A percentile compares a stretch with the other conserved stretches of the same genome.
These are phyloP conservation scores for Amazona vittata DNA, from an alignment of 2,113 vertebrate species.

Conservation along the genomic window DNA sequence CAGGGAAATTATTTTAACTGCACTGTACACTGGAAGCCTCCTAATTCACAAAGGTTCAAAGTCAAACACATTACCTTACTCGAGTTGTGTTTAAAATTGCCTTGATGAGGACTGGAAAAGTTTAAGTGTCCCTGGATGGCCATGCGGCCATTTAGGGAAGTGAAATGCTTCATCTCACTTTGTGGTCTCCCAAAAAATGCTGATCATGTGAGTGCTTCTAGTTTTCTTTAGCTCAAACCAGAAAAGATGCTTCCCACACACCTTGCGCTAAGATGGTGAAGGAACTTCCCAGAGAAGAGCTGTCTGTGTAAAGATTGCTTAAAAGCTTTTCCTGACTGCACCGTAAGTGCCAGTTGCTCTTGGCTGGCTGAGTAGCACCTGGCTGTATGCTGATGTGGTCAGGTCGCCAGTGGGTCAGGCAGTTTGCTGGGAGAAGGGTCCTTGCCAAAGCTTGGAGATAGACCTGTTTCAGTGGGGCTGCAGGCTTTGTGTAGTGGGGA, in stretches of 20 bases:
- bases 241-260: background rate
- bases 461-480: background rate
- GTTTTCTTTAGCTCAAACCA: background rate
- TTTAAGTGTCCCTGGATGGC: background rate
- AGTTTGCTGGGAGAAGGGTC: background rate
- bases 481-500: background rate
- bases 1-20: background rate
- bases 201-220: background rate
- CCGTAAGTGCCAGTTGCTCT: background rate
- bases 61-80: background rate
- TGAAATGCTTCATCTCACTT: background rate
- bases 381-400: background rate
- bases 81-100: background rate
- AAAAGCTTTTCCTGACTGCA: background rate
- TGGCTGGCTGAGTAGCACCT: background rate
- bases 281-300: background rate
- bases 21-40: accelerated
- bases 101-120: background rate
- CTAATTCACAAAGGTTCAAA: background rate
- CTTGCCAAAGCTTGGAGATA: accelerated
- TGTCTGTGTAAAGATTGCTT: background rate
- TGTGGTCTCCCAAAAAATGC: background rate
- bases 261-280: background rate
- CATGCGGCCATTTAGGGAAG: background rate
- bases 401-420: background rate